A percentile compares a stretch with the other conserved stretches of the same genome.
Evolutionary conservation across 2,888 invertebrate species (phyloP).

Genomic region (Lydus trimaculatus): DNA sequence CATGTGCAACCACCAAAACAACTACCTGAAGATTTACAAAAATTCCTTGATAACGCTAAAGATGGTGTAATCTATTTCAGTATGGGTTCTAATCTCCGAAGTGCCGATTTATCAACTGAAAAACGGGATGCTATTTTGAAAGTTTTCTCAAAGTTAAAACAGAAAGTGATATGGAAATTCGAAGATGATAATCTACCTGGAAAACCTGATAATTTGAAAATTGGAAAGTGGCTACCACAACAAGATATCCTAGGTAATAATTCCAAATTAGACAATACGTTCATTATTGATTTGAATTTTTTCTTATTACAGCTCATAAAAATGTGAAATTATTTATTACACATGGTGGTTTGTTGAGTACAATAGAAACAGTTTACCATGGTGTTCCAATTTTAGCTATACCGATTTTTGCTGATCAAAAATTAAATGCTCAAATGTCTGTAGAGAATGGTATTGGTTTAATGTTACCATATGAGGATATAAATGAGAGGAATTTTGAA

Average conservation of each 20-base stretch:
- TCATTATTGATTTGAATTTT: conserved; percentile 53
- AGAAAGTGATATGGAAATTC: conserved; percentile 74
- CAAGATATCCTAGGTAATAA: conserved; percentile 47
- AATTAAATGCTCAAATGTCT: conserved; percentile 11
- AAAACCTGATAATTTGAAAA: conserved; percentile 56
- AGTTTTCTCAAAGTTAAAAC: conserved; percentile 66
- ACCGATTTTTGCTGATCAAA: conserved; percentile 29
- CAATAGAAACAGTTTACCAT: conserved; percentile 27
- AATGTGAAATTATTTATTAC: conserved; percentile 28
- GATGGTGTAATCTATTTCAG: conserved; percentile 67
- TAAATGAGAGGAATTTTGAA: conserved; percentile 18
- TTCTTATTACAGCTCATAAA: conserved; percentile 17
- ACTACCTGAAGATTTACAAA: conserved; percentile 60
- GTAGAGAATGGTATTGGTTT: conserved; percentile 16
- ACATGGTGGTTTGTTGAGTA: conserved; percentile 25
- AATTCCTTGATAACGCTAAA: conserved; percentile 62
- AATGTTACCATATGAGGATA: conserved; percentile 9
- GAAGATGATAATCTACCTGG: conserved; percentile 60
- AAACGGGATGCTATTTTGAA: conserved; percentile 64
- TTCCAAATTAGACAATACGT: too few species aligned
- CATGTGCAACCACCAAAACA: conserved; percentile 54
- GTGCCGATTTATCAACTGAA: conserved; percentile 64
- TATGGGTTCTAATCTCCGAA: conserved; percentile 67
- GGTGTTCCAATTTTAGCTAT: conserved; percentile 32
- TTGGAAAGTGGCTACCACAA: conserved; percentile 52